These are phyloP conservation scores for Cottus gobio DNA, from an alignment of 2,113 vertebrate genomes.

Conservation along the genomic window DNA sequence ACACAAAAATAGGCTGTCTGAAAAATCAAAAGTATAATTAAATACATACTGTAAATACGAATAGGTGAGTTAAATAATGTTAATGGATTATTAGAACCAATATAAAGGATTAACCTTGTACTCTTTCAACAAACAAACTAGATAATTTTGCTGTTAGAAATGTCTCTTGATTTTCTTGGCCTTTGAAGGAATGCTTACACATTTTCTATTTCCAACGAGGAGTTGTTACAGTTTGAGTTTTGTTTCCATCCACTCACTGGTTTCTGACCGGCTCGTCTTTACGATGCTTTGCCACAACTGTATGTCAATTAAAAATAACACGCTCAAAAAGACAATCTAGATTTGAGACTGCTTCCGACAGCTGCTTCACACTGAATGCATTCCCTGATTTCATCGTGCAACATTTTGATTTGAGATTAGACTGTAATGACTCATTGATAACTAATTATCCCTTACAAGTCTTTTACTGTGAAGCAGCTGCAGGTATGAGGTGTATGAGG, in stretches of 20 bases:
- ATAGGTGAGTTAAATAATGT: constrained; percentile 6
- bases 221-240: background rate
- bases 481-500: background rate
- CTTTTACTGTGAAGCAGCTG: constrained; percentile 14
- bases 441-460: background rate
- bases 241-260: background rate
- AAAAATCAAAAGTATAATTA: constrained; percentile 54
- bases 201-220: background rate
- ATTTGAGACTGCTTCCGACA: background rate
- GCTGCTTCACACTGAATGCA: background rate
- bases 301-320: background rate
- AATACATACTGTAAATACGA: constrained; percentile 26
- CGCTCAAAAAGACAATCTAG: background rate
- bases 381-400: background rate
- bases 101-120: background rate
- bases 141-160: background rate
- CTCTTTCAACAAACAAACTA: background rate
- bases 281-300: background rate
- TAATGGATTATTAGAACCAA: background rate
- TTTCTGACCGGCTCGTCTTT: background rate
- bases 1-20: background rate
- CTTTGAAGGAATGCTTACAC: background rate
- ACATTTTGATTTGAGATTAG: background rate
- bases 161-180: background rate
- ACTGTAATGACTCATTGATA: background rate